A percentile compares a stretch with the other conserved stretches of the same genome.
phyloP scores from a whole-genome alignment of 2,888 invertebrate genomes.

The Trissoscelio sp. region DNA sequence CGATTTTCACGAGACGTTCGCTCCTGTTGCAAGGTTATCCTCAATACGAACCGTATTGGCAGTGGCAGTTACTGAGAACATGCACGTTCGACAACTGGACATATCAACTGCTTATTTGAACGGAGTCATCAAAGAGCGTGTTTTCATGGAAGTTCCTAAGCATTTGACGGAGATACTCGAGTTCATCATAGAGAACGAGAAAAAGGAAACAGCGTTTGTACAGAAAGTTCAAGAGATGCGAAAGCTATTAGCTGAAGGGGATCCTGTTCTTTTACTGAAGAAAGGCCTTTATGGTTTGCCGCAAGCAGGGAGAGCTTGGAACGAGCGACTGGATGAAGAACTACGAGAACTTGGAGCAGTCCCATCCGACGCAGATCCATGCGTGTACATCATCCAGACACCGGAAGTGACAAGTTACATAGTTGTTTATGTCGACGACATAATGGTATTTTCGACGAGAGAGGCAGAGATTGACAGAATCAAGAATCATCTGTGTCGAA shows the following conservation, averaged over 20 bases:
- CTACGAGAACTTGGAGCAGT: constrained; percentile 49
- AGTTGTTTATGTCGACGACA: constrained; percentile 50
- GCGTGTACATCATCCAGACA: not conserved
- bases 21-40: constrained; percentile 10
- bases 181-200: not conserved
- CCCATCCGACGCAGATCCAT: constrained; percentile 34
- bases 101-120: constrained; percentile 70
- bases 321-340: constrained; percentile 37
- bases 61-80: constrained; percentile 49
- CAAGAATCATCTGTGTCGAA: not conserved
- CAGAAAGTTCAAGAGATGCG: not conserved
- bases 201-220: not conserved
- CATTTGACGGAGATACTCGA: constrained; percentile 20
- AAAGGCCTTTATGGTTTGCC: constrained; percentile 55
- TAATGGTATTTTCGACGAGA: not conserved
- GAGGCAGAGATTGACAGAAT: not conserved
- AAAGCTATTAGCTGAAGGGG: not conserved
- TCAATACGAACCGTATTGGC: constrained; percentile 48
- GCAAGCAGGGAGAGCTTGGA: constrained; percentile 68
- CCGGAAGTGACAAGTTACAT: constrained; percentile 13
- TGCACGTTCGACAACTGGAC: constrained; percentile 68
- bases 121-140: constrained; percentile 41
- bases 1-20: constrained; percentile 33
- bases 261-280: constrained; percentile 38
- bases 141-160: constrained; percentile 62